A percentile compares a stretch with the other conserved stretches of the same genome.
Conservation (phyloP, 2,888 invertebrate genomes). For the Leucozona laternaria region DNA sequence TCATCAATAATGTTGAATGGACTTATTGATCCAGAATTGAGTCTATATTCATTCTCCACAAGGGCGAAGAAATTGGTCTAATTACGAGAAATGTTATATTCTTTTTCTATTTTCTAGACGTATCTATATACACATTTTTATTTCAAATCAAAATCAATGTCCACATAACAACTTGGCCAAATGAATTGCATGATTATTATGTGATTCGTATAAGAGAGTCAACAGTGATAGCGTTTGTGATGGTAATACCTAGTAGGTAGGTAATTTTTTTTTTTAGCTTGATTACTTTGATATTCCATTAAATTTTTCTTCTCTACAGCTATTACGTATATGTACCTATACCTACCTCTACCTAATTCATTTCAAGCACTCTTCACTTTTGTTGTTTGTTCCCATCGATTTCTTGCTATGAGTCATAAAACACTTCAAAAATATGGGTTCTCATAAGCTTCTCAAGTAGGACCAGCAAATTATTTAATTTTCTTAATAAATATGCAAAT, state of each 20-base stretch:
- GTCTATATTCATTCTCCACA: slow-evolving; percentile 29
- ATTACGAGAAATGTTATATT: slow-evolving; percentile 41
- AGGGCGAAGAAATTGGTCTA: slow-evolving; percentile 39
- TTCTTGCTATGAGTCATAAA: slow-evolving; percentile 1
- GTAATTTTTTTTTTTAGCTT: not conserved
- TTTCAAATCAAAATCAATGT: slow-evolving; percentile 15
- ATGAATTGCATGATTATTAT: slow-evolving; percentile 24
- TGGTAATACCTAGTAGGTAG: not conserved
- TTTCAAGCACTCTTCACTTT: slow-evolving; percentile 6
- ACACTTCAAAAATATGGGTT: not conserved
- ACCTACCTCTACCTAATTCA: not conserved
- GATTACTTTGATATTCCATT: slow-evolving; percentile 20
- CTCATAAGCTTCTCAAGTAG: slow-evolving; percentile 12
- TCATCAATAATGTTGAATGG: not conserved
- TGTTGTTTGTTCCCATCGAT: not conserved
- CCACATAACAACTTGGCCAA: slow-evolving; percentile 8
- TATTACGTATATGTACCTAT: not conserved
- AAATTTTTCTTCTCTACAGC: not conserved
- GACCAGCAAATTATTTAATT: slow-evolving; percentile 5
- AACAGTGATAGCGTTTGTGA: not conserved
- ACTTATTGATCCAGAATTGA: slow-evolving; percentile 44
- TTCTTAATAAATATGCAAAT: slow-evolving; percentile 32
- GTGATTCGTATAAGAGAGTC: not conserved
- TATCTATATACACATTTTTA: not conserved
- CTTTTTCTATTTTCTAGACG: not conserved